Evolutionary conservation across 1,140 invertebrate genomes (phyloP).

Genomic region (Campoletis sonorensis): DNA sequence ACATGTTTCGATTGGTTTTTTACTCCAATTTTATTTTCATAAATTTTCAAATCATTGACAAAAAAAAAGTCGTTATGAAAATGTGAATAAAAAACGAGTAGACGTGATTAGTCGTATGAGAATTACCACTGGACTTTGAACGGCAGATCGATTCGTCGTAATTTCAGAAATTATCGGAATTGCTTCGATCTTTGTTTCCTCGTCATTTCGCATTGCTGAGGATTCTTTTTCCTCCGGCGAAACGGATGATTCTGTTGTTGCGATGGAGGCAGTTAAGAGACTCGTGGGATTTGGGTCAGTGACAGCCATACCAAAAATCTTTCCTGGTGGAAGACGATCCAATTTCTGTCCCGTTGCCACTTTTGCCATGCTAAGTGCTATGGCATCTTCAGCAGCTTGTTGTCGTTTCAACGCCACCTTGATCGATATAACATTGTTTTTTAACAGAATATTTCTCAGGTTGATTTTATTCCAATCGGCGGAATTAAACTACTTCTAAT

Average conservation of each 20-base stretch:
- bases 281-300: conserved; percentile 77
- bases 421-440: conserved; percentile 43
- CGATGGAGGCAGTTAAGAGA: background rate
- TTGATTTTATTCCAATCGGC: too few relatives aligned
- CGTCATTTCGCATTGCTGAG: conserved; percentile 20
- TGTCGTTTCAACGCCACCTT: conserved; percentile 96
- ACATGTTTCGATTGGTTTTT: too few relatives aligned
- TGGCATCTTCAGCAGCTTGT: conserved; percentile 98
- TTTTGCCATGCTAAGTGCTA: conserved; percentile 94
- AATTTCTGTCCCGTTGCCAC: conserved; percentile 90
- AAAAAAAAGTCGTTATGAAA: too few relatives aligned
- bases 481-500: too few relatives aligned
- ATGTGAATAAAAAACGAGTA: background rate
- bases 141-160: conserved; percentile 1
- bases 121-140: conserved; percentile 19
- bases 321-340: conserved; percentile 90
- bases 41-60: too few relatives aligned
- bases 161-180: background rate
- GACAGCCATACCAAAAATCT: conserved; percentile 91
- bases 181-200: conserved; percentile 21
- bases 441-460: background rate
- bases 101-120: background rate
- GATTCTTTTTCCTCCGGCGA: background rate
- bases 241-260: conserved; percentile 1
- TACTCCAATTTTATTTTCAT: too few relatives aligned